Base-by-base conservation (phyloP, 2,888 invertebrate genomes). In the Acleris laterana region DNA sequence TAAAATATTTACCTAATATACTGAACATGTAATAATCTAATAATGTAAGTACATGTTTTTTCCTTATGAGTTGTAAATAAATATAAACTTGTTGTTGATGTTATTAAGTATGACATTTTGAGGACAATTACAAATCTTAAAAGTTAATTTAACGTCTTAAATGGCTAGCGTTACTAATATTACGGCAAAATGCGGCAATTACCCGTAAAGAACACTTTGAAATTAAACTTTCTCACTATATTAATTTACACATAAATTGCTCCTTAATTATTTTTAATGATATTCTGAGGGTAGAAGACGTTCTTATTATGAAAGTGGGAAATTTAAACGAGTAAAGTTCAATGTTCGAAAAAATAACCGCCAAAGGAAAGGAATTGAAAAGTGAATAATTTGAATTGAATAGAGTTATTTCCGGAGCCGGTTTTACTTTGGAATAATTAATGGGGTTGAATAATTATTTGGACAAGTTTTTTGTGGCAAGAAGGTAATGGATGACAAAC, bases 231-330 rank as follows among this genome's bases (percentile, higher is more conserved):
- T 19, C 32, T 62, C 48, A 51, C 56, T 48, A 57, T 46, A 16
- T 52, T 50, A 51, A 66, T 62, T 66, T 62, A 38, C 56, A 46
- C n/a, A 57, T 48, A 66, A 66, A 58, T 67, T 63, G 49, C 48
- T 48, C n/a, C n/a, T 32, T 58, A 19, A 63, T 58, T 58, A 63
- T 58, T 67, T 62, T 58, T 49, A 49, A 63, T 67, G 53, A 53
- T 19, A 11, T 51, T 62, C 57, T 32, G 42, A 28, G 17, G 19
- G 6, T 4, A 44, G 51, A 48, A 44, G 3, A 46, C 25, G 19
- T 55, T 44, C 16, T 22, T 13, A 57, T 25, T 25, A 38, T 28
- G 46, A 5, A 38, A 38, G 13, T 38, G 4, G 46, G 44, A 46
- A 28, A n/a, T 57, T 38, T 22, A 16, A 38, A 19, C 28, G 46